Conservation (phyloP, 37 sponge, comb jelly and placozoan genomes). For the Theonella swinhoei region DNA sequence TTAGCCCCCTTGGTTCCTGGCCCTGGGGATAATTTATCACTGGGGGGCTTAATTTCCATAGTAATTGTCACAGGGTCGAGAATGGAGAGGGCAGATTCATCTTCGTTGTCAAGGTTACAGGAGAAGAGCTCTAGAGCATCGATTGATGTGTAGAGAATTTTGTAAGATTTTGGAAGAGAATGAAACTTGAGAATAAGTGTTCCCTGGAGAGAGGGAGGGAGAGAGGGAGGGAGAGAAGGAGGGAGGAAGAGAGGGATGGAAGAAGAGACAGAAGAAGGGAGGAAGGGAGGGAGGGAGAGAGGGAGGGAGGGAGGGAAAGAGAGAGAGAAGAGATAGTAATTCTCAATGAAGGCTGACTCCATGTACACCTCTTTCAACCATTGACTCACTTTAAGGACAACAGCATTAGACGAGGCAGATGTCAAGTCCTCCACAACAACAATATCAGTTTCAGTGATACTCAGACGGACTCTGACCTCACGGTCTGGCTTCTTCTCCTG, state of each 20-base stretch:
- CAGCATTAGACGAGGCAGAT: constrained; percentile 69
- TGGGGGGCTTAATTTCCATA: constrained; percentile 76
- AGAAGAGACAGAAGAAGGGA: too few relatives aligned
- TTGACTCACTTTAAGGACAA: constrained; percentile 76
- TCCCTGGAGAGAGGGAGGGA: constrained; percentile 47
- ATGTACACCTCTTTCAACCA: too few relatives aligned
- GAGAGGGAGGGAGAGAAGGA: too few relatives aligned
- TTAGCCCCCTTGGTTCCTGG: too few relatives aligned
- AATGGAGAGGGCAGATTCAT: constrained; percentile 96
- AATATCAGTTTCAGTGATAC: constrained; percentile 92
- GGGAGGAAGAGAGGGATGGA: too few relatives aligned
- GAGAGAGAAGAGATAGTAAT: too few relatives aligned
- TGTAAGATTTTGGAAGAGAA: constrained; percentile 16
- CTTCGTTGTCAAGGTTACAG: constrained; percentile 84
- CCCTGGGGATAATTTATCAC: neutral
- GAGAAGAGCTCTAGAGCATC: constrained; percentile 93
- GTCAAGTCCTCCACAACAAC: constrained; percentile 88
- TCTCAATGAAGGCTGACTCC: too few relatives aligned
- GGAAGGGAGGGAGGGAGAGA: too few relatives aligned
- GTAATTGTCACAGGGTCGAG: constrained; percentile 83
- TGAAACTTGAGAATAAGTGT: constrained; percentile 59
- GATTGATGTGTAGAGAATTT: constrained; percentile 39
- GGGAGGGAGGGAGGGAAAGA: too few relatives aligned
- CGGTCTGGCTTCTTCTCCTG: constrained; percentile 45
- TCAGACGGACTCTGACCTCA: constrained; percentile 64